phyloP scores from a whole-genome alignment of 53 echinoderm and acorn worm genomes.

The Holothuria scabra region DNA sequence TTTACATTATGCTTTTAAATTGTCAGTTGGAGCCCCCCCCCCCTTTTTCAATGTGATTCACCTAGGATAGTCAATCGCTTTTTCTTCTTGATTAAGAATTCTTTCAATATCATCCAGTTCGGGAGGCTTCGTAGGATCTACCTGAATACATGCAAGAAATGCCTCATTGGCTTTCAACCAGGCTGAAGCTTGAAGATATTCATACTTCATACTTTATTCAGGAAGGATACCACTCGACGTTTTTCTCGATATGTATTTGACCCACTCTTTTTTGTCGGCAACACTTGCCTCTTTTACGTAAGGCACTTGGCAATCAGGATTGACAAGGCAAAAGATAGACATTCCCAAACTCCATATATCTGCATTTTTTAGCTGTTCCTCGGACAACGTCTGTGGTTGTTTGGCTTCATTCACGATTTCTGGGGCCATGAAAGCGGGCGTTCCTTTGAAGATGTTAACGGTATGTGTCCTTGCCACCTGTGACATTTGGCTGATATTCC shows the following conservation, averaged over 20 bases:
- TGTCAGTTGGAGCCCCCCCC: too few species aligned
- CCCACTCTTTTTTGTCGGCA: background rate
- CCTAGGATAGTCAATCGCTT: too few species aligned
- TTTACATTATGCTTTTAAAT: too few species aligned
- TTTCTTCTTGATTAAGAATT: background rate
- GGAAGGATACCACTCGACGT: background rate
- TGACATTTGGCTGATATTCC: background rate
- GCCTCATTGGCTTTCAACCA: background rate
- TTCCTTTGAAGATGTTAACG: background rate
- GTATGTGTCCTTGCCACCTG: background rate
- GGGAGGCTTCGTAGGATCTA: background rate
- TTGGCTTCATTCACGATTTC: background rate
- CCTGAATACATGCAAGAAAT: conserved; percentile 6
- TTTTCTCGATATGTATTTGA: background rate
- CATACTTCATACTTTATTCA: background rate
- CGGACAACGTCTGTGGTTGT: background rate
- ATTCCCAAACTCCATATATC: conserved; percentile 9
- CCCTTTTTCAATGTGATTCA: too few species aligned
- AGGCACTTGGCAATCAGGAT: conserved; percentile 17
- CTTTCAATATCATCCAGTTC: background rate
- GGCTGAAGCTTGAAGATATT: background rate
- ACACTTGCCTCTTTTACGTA: conserved; percentile 7
- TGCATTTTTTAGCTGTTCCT: background rate
- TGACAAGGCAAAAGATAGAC: background rate
- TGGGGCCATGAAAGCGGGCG: conserved; percentile 31